Conservation (phyloP, 2,888 invertebrate genomes). For the Drosophila robusta region DNA sequence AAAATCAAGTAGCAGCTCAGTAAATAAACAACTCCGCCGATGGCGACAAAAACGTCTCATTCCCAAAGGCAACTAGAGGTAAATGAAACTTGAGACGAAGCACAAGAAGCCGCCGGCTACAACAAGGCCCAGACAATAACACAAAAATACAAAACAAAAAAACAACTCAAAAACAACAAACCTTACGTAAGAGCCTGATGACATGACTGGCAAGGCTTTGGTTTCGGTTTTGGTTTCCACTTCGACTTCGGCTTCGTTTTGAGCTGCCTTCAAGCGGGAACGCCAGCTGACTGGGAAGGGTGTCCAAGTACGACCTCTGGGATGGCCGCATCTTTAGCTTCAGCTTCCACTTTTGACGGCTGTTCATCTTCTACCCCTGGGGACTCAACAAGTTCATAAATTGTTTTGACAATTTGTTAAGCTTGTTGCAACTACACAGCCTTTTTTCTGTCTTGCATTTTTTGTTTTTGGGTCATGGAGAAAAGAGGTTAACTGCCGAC, state of each 20-base stretch:
- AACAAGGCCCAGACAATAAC: constrained; percentile 17
- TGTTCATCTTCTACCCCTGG: constrained; percentile 28
- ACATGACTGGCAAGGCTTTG: constrained; percentile 73
- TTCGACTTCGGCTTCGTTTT: constrained; percentile 1
- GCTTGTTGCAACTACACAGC: constrained; percentile 5
- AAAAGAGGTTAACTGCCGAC: constrained; percentile 25
- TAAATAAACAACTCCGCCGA: constrained; percentile 47
- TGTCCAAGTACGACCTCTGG: constrained; percentile 39
- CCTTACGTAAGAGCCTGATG: constrained; percentile 65
- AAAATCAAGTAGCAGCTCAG: constrained; percentile 50
- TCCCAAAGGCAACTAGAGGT: constrained; percentile 57
- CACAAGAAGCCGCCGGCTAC: constrained; percentile 33
- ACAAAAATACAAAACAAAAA: constrained; percentile 2
- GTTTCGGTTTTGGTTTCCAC: constrained; percentile 5
- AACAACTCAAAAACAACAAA: constrained; percentile 14
- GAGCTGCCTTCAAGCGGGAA: constrained; percentile 1
- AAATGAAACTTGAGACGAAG: constrained; percentile 56
- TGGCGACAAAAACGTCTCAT: constrained; percentile 45
- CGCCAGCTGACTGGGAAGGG: constrained; percentile 1
- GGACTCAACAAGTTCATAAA: constrained; percentile 58
- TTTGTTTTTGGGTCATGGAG: constrained; percentile 23
- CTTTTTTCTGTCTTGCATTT: not conserved
- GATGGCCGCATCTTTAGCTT: constrained; percentile 32
- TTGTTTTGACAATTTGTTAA: constrained; percentile 66
- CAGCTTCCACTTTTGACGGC: constrained; percentile 9